These are phyloP conservation scores for Cranoglanis bouderius DNA, from an alignment of 2,113 vertebrate genomes.

Conservation along the genomic window DNA sequence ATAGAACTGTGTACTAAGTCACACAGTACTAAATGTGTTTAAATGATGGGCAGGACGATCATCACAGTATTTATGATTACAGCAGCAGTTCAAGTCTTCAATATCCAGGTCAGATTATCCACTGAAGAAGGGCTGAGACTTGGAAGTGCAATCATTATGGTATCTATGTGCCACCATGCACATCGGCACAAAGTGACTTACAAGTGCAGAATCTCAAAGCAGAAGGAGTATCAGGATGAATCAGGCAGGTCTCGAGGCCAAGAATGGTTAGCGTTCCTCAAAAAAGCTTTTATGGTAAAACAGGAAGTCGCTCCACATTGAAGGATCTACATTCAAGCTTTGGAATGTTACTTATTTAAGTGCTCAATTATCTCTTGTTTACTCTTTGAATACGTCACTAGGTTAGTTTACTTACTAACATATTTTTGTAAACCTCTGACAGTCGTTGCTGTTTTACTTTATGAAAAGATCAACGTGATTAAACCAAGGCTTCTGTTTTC, in stretches of 20 bases:
- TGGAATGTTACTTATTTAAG: slow-evolving; percentile 2
- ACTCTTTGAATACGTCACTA: not conserved
- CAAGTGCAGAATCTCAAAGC: not conserved
- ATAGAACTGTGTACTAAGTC: not conserved
- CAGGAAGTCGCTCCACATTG: not conserved
- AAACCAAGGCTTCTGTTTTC: not conserved
- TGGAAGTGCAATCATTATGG: not conserved
- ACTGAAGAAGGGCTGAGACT: not conserved
- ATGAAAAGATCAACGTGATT: too few species aligned
- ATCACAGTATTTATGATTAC: not conserved
- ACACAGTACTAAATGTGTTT: not conserved
- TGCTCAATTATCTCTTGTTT: not conserved
- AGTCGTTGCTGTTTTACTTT: too few species aligned
- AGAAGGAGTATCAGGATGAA: not conserved
- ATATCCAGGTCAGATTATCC: not conserved
- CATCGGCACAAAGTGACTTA: not conserved
- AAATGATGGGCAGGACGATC: not conserved
- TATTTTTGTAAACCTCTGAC: not conserved
- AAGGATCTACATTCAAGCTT: not conserved
- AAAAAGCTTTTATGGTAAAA: slow-evolving; percentile 12
- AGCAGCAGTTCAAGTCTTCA: not conserved
- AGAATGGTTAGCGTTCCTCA: not conserved
- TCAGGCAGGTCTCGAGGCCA: not conserved
- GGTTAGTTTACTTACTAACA: not conserved
- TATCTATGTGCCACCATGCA: not conserved